These are phyloP conservation scores for Odocoileus virginianus DNA, from an alignment of 2,113 vertebrate species.

Conservation along the genomic window DNA sequence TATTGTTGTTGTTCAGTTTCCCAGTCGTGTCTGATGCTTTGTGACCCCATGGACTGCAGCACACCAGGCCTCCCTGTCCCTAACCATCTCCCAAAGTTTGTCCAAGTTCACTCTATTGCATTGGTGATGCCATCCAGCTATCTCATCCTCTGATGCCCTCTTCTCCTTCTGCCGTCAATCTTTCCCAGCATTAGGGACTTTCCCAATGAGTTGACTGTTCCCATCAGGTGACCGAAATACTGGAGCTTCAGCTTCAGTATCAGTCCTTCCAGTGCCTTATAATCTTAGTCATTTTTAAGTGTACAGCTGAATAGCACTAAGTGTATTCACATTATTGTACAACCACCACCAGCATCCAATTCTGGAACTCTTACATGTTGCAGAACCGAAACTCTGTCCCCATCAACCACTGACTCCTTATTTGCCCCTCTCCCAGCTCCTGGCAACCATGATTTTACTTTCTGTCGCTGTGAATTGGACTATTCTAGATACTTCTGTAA, in stretches of 20 bases:
- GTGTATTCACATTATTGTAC: neutral
- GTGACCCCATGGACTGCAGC: neutral
- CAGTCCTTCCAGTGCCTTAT: neutral
- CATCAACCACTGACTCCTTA: neutral
- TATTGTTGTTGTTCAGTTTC: neutral
- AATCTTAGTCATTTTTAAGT: neutral
- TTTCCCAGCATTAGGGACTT: neutral
- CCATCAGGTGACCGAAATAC: neutral
- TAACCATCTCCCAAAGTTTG: neutral
- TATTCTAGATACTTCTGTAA: neutral
- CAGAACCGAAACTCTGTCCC: neutral
- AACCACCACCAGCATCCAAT: neutral
- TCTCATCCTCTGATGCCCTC: neutral
- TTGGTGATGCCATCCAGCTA: neutral
- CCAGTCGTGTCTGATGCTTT: neutral
- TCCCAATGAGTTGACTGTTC: neutral
- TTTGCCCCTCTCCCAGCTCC: too few relatives aligned
- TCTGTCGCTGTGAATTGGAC: neutral
- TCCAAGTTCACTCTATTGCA: neutral
- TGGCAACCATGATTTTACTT: neutral
- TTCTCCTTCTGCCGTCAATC: neutral
- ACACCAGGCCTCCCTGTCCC: neutral
- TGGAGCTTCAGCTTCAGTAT: neutral
- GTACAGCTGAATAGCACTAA: neutral
- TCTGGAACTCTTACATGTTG: neutral